phyloP scores from a whole-genome alignment of 2,797 vertebrate species.

The Pseudochirops cupreus region DNA sequence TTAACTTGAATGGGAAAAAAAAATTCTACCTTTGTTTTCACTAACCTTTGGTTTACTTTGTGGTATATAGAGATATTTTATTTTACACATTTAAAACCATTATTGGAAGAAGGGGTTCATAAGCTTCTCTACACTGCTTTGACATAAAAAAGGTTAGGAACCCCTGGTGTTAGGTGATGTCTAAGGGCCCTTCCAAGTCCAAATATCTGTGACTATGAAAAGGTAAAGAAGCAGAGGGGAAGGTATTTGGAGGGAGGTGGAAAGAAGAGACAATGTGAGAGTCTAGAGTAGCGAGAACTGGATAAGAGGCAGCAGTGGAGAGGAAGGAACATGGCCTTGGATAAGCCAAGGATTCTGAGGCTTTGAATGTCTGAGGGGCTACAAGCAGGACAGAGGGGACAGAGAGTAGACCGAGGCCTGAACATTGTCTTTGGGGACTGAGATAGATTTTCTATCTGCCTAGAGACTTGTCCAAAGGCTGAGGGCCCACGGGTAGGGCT shows the following conservation, averaged over 20 bases:
- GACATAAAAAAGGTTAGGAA: neutral
- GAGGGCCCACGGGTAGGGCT: neutral
- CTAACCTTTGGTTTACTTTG: neutral
- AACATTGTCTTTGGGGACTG: neutral
- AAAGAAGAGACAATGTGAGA: neutral
- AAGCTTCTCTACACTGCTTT: neutral
- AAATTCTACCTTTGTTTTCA: neutral
- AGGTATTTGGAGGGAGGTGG: neutral
- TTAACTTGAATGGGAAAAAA: neutral
- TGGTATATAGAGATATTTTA: neutral
- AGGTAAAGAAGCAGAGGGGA: neutral
- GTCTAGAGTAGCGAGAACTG: neutral
- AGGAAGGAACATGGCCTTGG: neutral
- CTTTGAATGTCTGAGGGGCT: neutral
- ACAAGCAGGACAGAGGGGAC: neutral
- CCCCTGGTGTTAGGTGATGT: neutral
- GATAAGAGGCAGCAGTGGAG: neutral
- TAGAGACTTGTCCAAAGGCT: neutral
- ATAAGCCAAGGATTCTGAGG: neutral
- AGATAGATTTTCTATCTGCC: neutral
- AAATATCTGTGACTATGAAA: neutral
- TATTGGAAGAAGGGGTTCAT: neutral
- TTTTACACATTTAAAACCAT: neutral
- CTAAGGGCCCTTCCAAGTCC: neutral
- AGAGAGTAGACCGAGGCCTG: neutral